Evolutionary conservation across 2,113 vertebrate species (phyloP), one percentile per base, ranked within the genome.

Genomic region (Hemibagrus wyckioides): DNA sequence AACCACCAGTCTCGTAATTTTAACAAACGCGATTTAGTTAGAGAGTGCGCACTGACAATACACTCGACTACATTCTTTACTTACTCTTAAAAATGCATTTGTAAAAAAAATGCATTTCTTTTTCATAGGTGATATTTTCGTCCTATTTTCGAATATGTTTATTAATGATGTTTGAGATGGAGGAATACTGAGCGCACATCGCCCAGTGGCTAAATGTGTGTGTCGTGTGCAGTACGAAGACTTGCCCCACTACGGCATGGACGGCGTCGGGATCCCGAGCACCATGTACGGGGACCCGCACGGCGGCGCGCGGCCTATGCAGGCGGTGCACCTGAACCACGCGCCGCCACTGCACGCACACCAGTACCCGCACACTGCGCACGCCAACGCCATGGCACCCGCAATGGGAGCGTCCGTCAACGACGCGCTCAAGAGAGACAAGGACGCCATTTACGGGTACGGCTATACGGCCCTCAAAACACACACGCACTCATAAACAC

Each of bases 381-480:
- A 99, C 92, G 95, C 96, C 95, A 98, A 98, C 96, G 96, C 97
- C 94, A 99, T 99, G 97, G 95, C 97, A 88, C 97, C 97, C 91
- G 96, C 96, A 92, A 99, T 99, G 97, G 97, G 98, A 92, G 97
- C 97, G 93, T 98, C 98, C 11, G 98, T 99, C 93, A 99, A 99
- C 94, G 98, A 99, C 94, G 98, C 97, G 92, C 96, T 99, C 94
- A 99, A 99, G 96, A 97, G 98, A 97, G 98, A 99, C 96, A 99
- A 99, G 97, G 98, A 99, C 97, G 94, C 97, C 93, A 99, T 99
- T 96, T 99, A 99, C 96, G 98, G 98, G 98, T 99, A 96, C 92
- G 97, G 96, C 93, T 93, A 4, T 85, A 57, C 19, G 88, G 88
- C 52, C 67, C 85, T n/a, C 52, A 65, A 52, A 88, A 75, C 69